Percentiles rank a stretch among this genome's conserved stretches.
Evolutionary conservation across 2,113 vertebrate genomes (phyloP).

Genomic region (Oreotrochilus melanogaster): DNA sequence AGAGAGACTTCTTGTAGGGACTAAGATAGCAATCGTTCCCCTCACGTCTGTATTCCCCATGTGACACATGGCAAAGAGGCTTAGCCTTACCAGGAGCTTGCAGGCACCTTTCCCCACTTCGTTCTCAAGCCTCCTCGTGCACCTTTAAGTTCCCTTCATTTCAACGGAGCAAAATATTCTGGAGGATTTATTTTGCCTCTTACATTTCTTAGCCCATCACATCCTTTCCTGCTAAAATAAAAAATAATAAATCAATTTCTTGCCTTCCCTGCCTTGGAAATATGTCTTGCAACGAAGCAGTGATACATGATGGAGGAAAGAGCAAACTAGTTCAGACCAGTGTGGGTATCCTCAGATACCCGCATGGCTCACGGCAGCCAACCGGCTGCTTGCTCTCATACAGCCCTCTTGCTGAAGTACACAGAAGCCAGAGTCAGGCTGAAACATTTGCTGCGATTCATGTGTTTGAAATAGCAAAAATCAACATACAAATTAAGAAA

Average conservation of each 20-base stretch:
- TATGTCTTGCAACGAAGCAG: accelerated
- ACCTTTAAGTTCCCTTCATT: not conserved
- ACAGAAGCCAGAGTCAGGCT: not conserved
- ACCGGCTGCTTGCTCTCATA: not conserved
- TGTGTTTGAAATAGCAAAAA: slow-evolving; percentile 12
- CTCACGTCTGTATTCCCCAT: accelerated
- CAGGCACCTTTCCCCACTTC: not conserved
- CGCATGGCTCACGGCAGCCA: not conserved
- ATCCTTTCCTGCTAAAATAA: not conserved
- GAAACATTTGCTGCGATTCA: not conserved
- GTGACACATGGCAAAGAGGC: not conserved
- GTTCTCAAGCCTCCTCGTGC: not conserved
- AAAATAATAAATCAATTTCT: not conserved
- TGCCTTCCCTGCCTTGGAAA: not conserved
- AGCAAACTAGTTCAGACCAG: slow-evolving; percentile 29
- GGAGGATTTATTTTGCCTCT: not conserved
- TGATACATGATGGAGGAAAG: not conserved
- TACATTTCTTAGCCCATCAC: not conserved
- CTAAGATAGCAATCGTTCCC: accelerated
- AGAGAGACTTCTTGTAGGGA: not conserved
- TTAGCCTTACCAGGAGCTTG: not conserved
- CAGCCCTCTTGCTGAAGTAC: not conserved
- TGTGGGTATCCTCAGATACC: not conserved
- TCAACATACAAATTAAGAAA: slow-evolving; percentile 33
- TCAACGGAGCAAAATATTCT: not conserved